phyloP scores from a whole-genome alignment of 1,140 invertebrate species.

The Drosophila kurseongensis region DNA sequence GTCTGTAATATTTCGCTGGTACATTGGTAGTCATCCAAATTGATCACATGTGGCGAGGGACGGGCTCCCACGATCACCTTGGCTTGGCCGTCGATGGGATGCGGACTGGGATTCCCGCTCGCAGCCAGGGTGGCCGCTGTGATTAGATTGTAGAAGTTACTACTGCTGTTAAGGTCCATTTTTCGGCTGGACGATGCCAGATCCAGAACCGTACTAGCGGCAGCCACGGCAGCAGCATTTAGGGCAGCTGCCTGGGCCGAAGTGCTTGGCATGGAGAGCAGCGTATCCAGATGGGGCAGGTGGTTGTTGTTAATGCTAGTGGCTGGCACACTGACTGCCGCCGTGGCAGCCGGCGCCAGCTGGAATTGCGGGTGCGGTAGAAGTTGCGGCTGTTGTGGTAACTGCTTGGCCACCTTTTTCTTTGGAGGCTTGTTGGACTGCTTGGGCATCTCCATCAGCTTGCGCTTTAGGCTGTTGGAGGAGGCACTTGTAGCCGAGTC shows the following conservation, averaged over 20 bases:
- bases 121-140: slow-evolving; percentile 41
- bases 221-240: slow-evolving; percentile 45
- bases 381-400: slow-evolving; percentile 8
- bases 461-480: slow-evolving; percentile 66
- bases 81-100: slow-evolving; percentile 58
- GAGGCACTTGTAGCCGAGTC: slow-evolving; percentile 80
- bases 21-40: slow-evolving; percentile 75
- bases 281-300: slow-evolving; percentile 41
- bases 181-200: slow-evolving; percentile 61
- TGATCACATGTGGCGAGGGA: slow-evolving; percentile 64
- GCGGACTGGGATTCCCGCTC: slow-evolving; percentile 16
- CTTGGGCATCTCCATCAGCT: slow-evolving; percentile 31
- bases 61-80: slow-evolving; percentile 30
- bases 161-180: slow-evolving; percentile 48
- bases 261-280: slow-evolving; percentile 61
- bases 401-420: slow-evolving; percentile 45
- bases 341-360: slow-evolving; percentile 36
- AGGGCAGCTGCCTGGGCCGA: slow-evolving; percentile 63
- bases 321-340: slow-evolving; percentile 23
- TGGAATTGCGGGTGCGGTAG: slow-evolving; percentile 33
- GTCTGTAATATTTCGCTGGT: slow-evolving; percentile 75
- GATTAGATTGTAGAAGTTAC: slow-evolving; percentile 65
- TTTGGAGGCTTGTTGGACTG: slow-evolving; percentile 41
- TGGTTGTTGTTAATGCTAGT: slow-evolving; percentile 22
- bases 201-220: slow-evolving; percentile 43